phyloP scores from a whole-genome alignment of 2,113 vertebrate species.

The Paracanthobrama guichenoti region DNA sequence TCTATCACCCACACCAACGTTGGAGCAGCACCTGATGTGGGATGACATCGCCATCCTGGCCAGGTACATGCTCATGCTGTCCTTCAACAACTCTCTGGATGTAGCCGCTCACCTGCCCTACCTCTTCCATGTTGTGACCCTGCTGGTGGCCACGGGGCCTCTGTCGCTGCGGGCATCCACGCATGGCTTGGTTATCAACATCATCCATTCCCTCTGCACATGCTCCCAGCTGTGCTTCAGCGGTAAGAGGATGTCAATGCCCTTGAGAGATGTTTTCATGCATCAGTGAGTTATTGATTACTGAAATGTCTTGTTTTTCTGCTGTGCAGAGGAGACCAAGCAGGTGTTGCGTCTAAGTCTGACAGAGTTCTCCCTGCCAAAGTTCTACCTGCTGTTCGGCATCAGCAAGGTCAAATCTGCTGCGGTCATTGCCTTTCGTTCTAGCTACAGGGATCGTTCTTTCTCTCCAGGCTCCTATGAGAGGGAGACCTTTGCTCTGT shows the following conservation, averaged over 20 bases:
- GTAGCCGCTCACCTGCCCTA: constrained; percentile 88
- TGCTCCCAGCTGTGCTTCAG: constrained; percentile 89
- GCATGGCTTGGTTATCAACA: constrained; percentile 88
- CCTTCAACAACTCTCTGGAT: constrained; percentile 88
- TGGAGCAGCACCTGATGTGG: constrained; percentile 91
- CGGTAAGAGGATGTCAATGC: constrained; percentile 69
- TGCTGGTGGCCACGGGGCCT: constrained; percentile 86
- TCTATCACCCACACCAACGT: constrained; percentile 83
- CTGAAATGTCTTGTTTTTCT: not conserved
- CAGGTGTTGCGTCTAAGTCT: constrained; percentile 93
- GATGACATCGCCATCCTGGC: constrained; percentile 88
- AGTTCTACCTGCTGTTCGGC: constrained; percentile 96
- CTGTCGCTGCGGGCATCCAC: constrained; percentile 87
- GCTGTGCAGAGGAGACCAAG: constrained; percentile 91
- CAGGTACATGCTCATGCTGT: constrained; percentile 88
- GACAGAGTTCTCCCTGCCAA: constrained; percentile 95
- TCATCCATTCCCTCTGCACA: constrained; percentile 88
- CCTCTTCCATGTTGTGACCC: constrained; percentile 88
- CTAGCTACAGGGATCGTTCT: constrained; percentile 95
- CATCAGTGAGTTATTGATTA: constrained; percentile 9
- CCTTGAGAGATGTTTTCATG: constrained; percentile 1
- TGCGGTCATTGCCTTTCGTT: constrained; percentile 95
- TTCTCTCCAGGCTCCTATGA: constrained; percentile 97
- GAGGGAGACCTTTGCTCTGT: constrained; percentile 93
- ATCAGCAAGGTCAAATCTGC: constrained; percentile 99